phyloP scores from a whole-genome alignment of 2,113 vertebrate species.

The Cepphus grylle region DNA sequence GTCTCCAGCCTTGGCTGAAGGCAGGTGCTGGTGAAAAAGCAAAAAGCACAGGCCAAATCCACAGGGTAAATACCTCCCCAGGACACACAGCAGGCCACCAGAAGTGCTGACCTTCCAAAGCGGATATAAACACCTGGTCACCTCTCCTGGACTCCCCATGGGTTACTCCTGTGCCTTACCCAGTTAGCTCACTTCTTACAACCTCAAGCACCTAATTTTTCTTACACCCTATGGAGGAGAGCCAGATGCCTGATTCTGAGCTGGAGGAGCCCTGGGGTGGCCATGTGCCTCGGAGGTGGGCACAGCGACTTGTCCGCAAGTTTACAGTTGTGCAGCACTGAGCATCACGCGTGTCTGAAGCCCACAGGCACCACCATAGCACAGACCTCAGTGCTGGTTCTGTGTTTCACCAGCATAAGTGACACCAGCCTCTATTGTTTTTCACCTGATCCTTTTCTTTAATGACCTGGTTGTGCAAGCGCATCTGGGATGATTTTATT shows the following conservation, averaged over 20 bases:
- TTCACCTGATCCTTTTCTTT: neutral
- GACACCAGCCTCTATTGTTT: neutral
- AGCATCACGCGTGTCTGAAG: rapidly evolving
- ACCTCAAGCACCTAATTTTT: neutral
- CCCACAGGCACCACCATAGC: neutral
- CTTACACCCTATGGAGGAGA: neutral
- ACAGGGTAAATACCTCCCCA: neutral
- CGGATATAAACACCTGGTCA: neutral
- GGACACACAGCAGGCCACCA: neutral
- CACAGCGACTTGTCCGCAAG: neutral
- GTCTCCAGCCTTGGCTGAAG: neutral
- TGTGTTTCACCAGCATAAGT: neutral
- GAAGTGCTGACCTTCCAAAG: neutral
- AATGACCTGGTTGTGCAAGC: neutral
- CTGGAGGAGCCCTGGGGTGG: neutral
- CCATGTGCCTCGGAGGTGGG: neutral
- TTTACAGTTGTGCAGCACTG: neutral
- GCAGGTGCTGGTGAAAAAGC: neutral
- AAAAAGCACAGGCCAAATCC: neutral
- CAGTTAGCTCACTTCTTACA: neutral
- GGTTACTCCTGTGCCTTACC: neutral
- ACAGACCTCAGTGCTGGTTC: neutral
- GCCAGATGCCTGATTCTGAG: neutral
- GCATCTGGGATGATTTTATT: neutral
- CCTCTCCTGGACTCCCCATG: neutral